These are phyloP conservation scores for Aleadryas rufinucha DNA, from an alignment of 2,113 vertebrate genomes.

Conservation along the genomic window DNA sequence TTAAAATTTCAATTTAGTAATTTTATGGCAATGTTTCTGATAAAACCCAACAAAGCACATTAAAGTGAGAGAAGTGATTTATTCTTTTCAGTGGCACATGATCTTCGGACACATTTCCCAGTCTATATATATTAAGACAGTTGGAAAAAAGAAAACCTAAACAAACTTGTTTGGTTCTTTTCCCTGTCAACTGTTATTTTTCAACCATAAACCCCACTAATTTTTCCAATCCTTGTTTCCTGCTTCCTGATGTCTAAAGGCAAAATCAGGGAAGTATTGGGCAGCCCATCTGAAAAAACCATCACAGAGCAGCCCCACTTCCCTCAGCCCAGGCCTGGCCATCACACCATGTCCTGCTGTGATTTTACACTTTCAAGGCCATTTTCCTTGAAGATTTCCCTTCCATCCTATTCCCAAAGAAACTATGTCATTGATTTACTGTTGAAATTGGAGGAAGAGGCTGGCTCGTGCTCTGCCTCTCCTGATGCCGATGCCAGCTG, in stretches of 20 bases:
- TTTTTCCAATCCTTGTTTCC: background rate
- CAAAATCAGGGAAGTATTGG: background rate
- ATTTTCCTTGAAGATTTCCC: background rate
- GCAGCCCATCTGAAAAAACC: background rate
- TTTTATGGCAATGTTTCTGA: constrained; percentile 27
- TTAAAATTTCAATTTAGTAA: constrained; percentile 42
- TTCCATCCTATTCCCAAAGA: background rate
- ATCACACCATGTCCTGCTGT: background rate
- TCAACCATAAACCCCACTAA: background rate
- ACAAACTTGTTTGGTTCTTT: background rate
- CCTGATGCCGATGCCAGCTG: fast-evolving
- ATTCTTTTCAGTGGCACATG: background rate
- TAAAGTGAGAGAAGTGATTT: background rate
- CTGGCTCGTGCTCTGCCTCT: background rate
- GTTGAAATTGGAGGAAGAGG: background rate
- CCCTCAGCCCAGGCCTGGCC: background rate
- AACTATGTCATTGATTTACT: background rate
- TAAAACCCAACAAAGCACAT: background rate
- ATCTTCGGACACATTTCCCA: background rate
- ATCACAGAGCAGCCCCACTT: background rate
- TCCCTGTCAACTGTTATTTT: background rate
- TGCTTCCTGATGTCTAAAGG: background rate
- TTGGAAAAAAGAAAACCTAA: background rate
- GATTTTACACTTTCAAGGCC: constrained; percentile 6
- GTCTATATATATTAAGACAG: background rate